Evolutionary conservation across 2,888 invertebrate species (phyloP), one percentile per base, ranked within the genome.

Genomic region (Rugalucina vietnamica): DNA sequence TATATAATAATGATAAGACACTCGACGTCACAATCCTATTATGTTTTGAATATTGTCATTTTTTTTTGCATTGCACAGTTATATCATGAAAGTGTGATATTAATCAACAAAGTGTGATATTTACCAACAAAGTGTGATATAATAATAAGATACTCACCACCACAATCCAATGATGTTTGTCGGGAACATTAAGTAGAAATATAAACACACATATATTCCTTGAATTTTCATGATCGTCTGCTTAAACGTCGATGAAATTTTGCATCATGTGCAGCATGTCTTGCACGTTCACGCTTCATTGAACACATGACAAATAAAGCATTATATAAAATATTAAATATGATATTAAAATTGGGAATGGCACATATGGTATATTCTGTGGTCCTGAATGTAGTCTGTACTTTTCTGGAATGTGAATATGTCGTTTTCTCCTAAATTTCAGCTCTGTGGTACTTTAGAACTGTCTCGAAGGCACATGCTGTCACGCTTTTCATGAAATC

Each of bases 121-220:
- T n/a, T n/a, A n/a, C n/a, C n/a, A n/a, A n/a, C n/a, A n/a, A n/a
- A n/a, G n/a, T n/a, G n/a, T n/a, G n/a, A n/a, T n/a, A n/a, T n/a
- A n/a, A 37, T 27, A 36, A 60, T 39, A n/a, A 32, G 34, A 80
- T 94, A 97, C 97, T 97, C 96, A 98, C 98, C 97, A 97, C 96
- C 97, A 97, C 95, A 97, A 97, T 95, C 97, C 97, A 76, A 93
- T 93, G 50, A 93, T 94, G 95, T 97, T 97, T 96, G 97, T 97
- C 96, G 97, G 97, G 96, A 97, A 97, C 96, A 97, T 97, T 96
- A 97, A 96, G 96, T 97, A 96, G 95, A 97, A 96, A 96, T 97
- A 97, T 95, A 97, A 96, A 96, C 97, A 97, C 96, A 97, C 97
- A 96, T 97, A 96, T 96, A 97, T 96, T 95, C 97, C 96, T 96